Evolutionary conservation across 92 coral and sea anemone species (phyloP).

Genomic region (Heteractis magnifica): DNA sequence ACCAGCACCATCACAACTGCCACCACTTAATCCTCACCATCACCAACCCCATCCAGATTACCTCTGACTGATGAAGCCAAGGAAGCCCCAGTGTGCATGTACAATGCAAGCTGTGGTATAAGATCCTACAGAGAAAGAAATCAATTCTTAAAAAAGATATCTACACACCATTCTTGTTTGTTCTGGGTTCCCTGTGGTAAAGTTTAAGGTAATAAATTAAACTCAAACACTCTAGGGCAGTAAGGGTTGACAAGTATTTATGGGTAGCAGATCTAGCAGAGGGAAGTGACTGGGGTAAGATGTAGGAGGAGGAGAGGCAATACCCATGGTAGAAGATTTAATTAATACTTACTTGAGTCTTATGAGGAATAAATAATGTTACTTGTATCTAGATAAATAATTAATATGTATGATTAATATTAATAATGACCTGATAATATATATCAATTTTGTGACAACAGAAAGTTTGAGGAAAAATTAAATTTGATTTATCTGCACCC

Average conservation of each 20-base stretch:
- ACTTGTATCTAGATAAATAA: slow-evolving; percentile 62
- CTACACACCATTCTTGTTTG: no score
- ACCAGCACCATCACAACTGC: background rate
- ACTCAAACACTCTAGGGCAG: no score
- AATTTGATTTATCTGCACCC: no score
- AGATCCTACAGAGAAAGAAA: slow-evolving; percentile 44
- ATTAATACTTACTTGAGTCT: slow-evolving; percentile 58
- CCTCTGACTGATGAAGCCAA: slow-evolving; percentile 69
- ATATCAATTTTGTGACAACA: no score
- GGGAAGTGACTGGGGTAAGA: no score
- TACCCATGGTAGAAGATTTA: background rate
- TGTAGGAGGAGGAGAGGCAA: background rate
- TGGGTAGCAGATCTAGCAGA: background rate
- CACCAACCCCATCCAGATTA: slow-evolving; percentile 1
- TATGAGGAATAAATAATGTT: slow-evolving; percentile 67
- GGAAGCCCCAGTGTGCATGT: slow-evolving; percentile 74
- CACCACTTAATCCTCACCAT: no score
- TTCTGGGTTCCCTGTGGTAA: background rate
- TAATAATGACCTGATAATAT: background rate
- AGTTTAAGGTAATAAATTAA: no score
- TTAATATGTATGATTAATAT: background rate
- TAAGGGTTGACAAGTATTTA: no score
- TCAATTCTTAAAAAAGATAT: background rate
- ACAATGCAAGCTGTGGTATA: slow-evolving; percentile 73
- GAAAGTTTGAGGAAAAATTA: no score